Percentiles rank a stretch among this genome's conserved stretches.
phyloP scores from a whole-genome alignment of 1,140 invertebrate genomes.

The Penaeus chinensis region DNA sequence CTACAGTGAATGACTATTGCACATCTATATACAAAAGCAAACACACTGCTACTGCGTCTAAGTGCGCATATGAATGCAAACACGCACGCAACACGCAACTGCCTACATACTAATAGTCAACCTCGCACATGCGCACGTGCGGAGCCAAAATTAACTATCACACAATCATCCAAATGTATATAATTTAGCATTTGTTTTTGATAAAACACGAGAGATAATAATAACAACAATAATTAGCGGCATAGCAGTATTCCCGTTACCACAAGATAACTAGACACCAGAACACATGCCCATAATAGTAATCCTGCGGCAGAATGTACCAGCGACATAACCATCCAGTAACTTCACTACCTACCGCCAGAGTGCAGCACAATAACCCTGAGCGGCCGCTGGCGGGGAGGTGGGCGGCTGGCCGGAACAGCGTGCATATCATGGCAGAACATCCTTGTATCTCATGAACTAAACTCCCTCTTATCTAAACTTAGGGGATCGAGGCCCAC shows the following conservation, averaged over 20 bases:
- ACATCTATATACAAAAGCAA: no score
- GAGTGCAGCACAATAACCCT: conserved; percentile 18
- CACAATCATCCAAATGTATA: no score
- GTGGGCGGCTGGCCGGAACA: conserved; percentile 45
- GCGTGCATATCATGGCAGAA: conserved; percentile 51
- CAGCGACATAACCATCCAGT: conserved; percentile 42
- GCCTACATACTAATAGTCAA: no score
- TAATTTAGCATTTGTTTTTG: neutral
- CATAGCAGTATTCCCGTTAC: conserved; percentile 21
- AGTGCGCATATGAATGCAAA: no score
- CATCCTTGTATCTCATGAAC: conserved; percentile 55
- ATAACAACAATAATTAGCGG: neutral
- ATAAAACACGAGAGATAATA: conserved; percentile 7
- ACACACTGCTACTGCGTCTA: no score
- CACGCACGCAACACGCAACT: no score
- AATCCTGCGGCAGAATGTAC: conserved; percentile 50
- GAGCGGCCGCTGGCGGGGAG: neutral
- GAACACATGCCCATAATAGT: conserved; percentile 41
- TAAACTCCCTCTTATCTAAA: conserved; percentile 59
- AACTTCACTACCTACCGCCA: conserved; percentile 42
- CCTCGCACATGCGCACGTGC: no score
- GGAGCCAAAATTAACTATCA: no score
- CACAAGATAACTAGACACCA: conserved; percentile 47
- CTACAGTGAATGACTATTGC: no score
- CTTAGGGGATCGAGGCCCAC: conserved; percentile 56